Evolutionary conservation across 2,113 vertebrate genomes (phyloP).

Genomic region (Platanista minor): DNA sequence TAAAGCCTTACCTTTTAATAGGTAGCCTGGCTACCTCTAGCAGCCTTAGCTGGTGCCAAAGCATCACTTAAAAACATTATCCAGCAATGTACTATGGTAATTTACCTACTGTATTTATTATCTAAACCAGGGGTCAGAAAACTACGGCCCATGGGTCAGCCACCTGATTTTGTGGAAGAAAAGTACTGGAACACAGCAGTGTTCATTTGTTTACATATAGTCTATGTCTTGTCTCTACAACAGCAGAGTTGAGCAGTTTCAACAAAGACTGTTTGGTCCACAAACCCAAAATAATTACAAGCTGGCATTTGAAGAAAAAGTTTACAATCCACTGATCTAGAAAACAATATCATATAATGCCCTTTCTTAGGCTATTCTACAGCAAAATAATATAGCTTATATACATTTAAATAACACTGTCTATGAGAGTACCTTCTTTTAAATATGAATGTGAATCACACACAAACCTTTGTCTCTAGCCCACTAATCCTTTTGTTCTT

Average conservation of each 20-base stretch:
- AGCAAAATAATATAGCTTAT: not conserved
- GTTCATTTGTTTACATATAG: not conserved
- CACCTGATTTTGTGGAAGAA: not conserved
- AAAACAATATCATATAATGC: not conserved
- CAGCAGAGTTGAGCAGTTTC: not conserved
- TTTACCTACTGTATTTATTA: not conserved
- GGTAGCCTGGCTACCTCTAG: not conserved
- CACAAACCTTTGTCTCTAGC: not conserved
- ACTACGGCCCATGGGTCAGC: not conserved
- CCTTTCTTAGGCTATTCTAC: not conserved
- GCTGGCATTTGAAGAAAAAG: not conserved
- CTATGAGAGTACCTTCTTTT: not conserved
- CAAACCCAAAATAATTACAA: constrained; percentile 31
- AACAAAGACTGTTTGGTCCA: not conserved
- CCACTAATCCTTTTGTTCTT: not conserved
- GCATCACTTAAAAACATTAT: not conserved
- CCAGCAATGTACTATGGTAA: not conserved
- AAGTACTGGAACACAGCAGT: not conserved
- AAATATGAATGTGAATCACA: not conserved
- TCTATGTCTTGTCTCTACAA: not conserved
- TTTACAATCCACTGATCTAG: not conserved
- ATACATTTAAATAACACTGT: not conserved
- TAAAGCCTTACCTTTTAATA: not conserved
- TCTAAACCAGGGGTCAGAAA: not conserved
- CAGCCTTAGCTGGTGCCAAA: not conserved